A percentile compares a stretch with the other conserved stretches of the same genome.
These are phyloP conservation scores for Copidosoma floridanum DNA, from an alignment of 1,140 invertebrate genomes.

Conservation along the genomic window DNA sequence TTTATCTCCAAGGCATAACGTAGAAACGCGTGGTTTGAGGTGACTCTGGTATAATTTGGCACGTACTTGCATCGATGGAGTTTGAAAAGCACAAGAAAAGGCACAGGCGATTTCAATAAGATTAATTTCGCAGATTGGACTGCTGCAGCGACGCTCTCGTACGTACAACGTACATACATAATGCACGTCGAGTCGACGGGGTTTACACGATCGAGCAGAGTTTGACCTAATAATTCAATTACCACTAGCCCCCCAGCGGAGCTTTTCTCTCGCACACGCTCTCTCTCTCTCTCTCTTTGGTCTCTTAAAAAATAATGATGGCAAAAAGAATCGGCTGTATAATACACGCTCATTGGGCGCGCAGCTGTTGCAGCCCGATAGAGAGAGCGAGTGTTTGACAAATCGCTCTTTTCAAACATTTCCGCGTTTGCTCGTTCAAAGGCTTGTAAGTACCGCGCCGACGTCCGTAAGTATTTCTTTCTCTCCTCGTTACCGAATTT, in stretches of 20 bases:
- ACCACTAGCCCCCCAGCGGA: conserved; percentile 23
- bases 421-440: conserved; percentile 21
- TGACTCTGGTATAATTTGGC: too few species aligned
- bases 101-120: conserved; percentile 11
- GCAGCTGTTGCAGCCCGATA: conserved; percentile 16
- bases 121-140: conserved; percentile 18
- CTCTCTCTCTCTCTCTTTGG: not conserved
- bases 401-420: conserved; percentile 23
- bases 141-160: not conserved
- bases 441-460: conserved; percentile 14
- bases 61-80: too few species aligned
- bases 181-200: not conserved
- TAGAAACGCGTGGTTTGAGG: too few species aligned
- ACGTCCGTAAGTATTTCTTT: not conserved
- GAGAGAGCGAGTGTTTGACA: conserved; percentile 15
- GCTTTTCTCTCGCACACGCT: conserved; percentile 13
- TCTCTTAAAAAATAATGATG: conserved; percentile 9
- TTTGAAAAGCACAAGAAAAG: conserved; percentile 18
- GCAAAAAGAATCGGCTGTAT: too few species aligned
- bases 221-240: conserved; percentile 30
- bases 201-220: conserved; percentile 11
- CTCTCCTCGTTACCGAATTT: too few species aligned
- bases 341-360: too few species aligned
- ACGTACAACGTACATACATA: too few species aligned
- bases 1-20: too few species aligned